Base-by-base conservation (phyloP, 2,888 invertebrate species). In the Caprella mutica region DNA sequence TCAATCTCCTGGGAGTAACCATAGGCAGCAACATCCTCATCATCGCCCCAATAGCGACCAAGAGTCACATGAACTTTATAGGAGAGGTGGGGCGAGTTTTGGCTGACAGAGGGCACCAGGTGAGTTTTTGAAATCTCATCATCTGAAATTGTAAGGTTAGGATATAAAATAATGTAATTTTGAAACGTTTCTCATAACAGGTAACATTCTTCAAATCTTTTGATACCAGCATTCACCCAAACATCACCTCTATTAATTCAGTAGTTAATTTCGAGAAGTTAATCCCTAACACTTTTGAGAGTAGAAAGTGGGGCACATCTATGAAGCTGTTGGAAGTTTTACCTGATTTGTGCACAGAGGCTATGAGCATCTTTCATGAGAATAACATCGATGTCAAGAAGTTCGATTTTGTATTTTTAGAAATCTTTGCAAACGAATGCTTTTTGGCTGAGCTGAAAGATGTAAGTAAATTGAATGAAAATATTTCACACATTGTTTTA, bases 1-100 rank as follows among this genome's bases (percentile, higher is more conserved):
- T n/a, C n/a, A n/a, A n/a, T n/a, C n/a, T n/a, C n/a, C n/a, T n/a
- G n/a, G n/a, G n/a, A n/a, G n/a, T n/a, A n/a, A n/a, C n/a, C n/a
- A n/a, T n/a, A n/a, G 55, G 33, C n/a, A 39, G 52, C 39, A 52
- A 26, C 9, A n/a, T 56, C 2, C 52, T 59, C 30, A 29, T 55
- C 42, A 14, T 59, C 29, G 44, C 29, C 6, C 55, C 55, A 8
- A 38, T 59, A 14, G 51, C 44, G 8, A 46, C 55, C 52, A 52
- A 44, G 24, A 59, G 59, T 52, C 59, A 59, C 52, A 52, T 44
- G 39, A 55, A 55, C 26, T 55, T 59, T 27, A 55, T 29, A 23
- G 51, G 50, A 19, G 46, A 35, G 5, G 40, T 55, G 9, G 52
- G 35, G 12, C 26, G 33, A 6, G 40, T 52, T n/a, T 27, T 59